These are phyloP conservation scores for Drosophila kurseongensis DNA, from an alignment of 1,140 invertebrate genomes.

Conservation along the genomic window DNA sequence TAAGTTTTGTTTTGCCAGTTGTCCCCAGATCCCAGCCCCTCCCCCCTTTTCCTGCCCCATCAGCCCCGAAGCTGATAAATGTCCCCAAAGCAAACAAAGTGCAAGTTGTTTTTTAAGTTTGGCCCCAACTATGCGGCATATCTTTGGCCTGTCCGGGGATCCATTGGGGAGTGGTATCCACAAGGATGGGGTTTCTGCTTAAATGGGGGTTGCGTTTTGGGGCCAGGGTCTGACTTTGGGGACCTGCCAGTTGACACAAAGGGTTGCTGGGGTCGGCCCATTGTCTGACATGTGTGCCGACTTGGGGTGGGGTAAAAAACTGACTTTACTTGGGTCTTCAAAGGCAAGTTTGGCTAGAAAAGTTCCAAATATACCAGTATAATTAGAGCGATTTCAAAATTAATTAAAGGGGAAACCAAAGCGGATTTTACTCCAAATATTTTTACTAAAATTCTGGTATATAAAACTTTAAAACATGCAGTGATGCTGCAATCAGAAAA, in stretches of 20 bases:
- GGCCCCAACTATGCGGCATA: constrained; percentile 69
- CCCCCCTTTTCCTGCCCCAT: neutral
- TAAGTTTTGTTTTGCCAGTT: constrained; percentile 74
- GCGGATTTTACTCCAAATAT: too few species aligned
- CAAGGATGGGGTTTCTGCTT: neutral
- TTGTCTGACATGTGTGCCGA: constrained; percentile 19
- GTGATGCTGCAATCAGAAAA: too few species aligned
- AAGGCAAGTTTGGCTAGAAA: constrained; percentile 1
- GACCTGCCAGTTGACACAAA: constrained; percentile 59
- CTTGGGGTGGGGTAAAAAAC: constrained; percentile 1
- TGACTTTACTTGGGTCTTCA: constrained; percentile 18
- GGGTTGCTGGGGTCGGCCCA: constrained; percentile 40
- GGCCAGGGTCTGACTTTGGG: constrained; percentile 47
- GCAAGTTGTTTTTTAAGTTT: constrained; percentile 80
- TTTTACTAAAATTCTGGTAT: neutral
- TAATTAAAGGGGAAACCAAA: too few species aligned
- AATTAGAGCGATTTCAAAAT: constrained; percentile 6
- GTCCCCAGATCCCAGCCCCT: constrained; percentile 28
- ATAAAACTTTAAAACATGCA: too few species aligned
- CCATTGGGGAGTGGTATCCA: constrained; percentile 25
- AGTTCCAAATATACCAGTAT: neutral
- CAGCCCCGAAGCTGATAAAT: constrained; percentile 65
- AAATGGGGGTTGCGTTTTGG: constrained; percentile 13
- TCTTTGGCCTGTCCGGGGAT: constrained; percentile 47
- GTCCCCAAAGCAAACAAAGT: constrained; percentile 79